A percentile compares a stretch with the other conserved stretches of the same genome.
Conservation (phyloP, 1,140 invertebrate species). For the Zaprionus nigranus region DNA sequence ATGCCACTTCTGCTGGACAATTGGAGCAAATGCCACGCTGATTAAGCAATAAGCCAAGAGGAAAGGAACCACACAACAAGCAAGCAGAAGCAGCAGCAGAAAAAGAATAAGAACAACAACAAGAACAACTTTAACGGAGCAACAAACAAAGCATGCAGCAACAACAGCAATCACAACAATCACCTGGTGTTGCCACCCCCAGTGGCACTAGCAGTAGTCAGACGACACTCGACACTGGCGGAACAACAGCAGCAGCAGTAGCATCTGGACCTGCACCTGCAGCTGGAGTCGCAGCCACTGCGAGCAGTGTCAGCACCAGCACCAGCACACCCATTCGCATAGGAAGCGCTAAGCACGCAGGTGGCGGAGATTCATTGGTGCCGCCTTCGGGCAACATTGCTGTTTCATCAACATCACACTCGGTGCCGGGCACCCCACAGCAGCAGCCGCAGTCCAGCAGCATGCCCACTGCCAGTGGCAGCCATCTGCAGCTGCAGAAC, state of each 20-base stretch:
- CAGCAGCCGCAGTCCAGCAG: slow-evolving; percentile 68
- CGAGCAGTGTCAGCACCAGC: slow-evolving; percentile 3
- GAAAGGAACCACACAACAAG: neutral
- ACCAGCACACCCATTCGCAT: slow-evolving; percentile 77
- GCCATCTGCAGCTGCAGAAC: slow-evolving; percentile 61
- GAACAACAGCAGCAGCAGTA: slow-evolving; percentile 10
- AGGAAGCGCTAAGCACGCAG: slow-evolving; percentile 62
- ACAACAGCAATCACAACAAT: slow-evolving; percentile 43
- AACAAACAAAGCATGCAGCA: slow-evolving; percentile 29
- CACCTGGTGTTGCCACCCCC: slow-evolving; percentile 16
- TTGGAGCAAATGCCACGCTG: slow-evolving; percentile 66
- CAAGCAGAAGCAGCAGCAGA: neutral
- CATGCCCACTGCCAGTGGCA: slow-evolving; percentile 62
- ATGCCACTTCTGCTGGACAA: slow-evolving; percentile 39
- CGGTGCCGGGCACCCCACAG: slow-evolving; percentile 64
- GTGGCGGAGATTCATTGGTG: slow-evolving; percentile 56
- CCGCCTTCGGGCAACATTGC: slow-evolving; percentile 30
- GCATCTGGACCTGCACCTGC: neutral
- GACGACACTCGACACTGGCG: slow-evolving; percentile 21
- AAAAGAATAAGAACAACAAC: slow-evolving; percentile 19
- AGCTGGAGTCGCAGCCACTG: slow-evolving; percentile 13
- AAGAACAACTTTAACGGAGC: slow-evolving; percentile 7
- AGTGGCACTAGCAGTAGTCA: slow-evolving; percentile 23
- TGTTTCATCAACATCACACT: slow-evolving; percentile 50
- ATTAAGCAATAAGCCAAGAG: slow-evolving; percentile 44